Conservation (phyloP, 2,797 vertebrate genomes). For the Nasua narica region DNA sequence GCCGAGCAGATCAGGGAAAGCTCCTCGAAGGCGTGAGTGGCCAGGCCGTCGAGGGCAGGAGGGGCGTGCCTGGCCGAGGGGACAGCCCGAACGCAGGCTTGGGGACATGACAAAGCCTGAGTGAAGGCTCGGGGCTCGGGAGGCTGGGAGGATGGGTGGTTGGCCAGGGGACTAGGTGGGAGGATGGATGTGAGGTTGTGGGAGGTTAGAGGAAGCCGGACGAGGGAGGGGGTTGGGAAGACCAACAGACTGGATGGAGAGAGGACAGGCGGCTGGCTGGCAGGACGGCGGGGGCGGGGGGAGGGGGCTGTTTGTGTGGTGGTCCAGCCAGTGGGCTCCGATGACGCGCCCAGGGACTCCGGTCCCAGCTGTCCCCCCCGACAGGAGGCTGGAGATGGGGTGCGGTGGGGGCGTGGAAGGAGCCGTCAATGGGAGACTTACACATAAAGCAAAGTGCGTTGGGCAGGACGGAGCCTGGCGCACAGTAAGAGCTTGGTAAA, state of each 20-base stretch:
- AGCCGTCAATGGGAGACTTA: background rate
- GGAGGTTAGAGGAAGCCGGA: no score
- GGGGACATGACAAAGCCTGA: no score
- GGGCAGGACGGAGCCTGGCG: background rate
- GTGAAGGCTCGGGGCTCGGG: fast-evolving
- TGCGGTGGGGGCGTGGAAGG: fast-evolving
- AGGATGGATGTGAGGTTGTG: background rate
- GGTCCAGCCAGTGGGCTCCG: fast-evolving
- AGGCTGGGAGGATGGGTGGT: no score
- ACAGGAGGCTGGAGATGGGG: background rate
- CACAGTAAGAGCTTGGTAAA: background rate
- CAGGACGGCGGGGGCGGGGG: background rate
- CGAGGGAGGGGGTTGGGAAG: background rate
- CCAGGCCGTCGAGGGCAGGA: background rate
- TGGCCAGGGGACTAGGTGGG: no score
- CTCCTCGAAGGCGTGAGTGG: fast-evolving
- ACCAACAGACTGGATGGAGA: no score
- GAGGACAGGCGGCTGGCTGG: no score
- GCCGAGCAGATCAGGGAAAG: background rate
- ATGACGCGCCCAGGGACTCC: background rate
- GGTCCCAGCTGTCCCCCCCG: background rate
- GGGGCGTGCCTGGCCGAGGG: background rate
- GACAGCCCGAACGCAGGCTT: background rate
- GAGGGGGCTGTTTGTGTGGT: fast-evolving
- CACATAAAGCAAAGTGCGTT: fast-evolving